Conservation (phyloP, 92 coral and sea anemone genomes). For the Epizoanthus stellaris region DNA sequence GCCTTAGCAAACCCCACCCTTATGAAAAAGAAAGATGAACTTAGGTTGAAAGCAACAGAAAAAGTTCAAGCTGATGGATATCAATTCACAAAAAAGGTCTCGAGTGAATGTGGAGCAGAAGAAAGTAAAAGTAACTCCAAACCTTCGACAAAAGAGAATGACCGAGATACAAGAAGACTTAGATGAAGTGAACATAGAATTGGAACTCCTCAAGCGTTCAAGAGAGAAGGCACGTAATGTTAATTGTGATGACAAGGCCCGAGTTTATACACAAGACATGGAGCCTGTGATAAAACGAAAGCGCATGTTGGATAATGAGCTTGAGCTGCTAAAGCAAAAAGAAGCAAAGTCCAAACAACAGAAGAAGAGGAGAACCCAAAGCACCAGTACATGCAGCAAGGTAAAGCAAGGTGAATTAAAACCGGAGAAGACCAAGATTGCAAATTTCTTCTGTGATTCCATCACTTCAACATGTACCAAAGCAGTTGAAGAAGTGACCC, state of each 20-base stretch:
- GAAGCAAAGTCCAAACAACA: too few relatives aligned
- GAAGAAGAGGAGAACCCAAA: too few relatives aligned
- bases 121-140: conserved; percentile 11
- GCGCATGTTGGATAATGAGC: too few relatives aligned
- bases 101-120: conserved; percentile 21
- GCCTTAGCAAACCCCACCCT: conserved; percentile 31
- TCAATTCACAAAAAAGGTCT: conserved; percentile 25
- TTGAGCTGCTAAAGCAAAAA: too few relatives aligned
- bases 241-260: conserved; percentile 12
- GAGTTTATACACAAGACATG: too few relatives aligned
- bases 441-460: too few relatives aligned
- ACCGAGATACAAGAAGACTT: conserved; percentile 27
- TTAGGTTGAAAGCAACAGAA: conserved; percentile 21
- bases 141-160: conserved; percentile 22
- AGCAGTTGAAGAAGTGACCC: too few relatives aligned
- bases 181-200: conserved; percentile 29
- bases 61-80: conserved; percentile 40
- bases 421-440: too few relatives aligned
- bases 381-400: too few relatives aligned
- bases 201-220: not conserved
- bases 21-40: conserved; percentile 3
- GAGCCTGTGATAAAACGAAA: too few relatives aligned
- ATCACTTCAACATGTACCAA: too few relatives aligned
- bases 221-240: not conserved
- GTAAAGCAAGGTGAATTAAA: too few relatives aligned